Evolutionary conservation across 2,888 invertebrate species (phyloP).

Genomic region (Ochropleura leucogaster): DNA sequence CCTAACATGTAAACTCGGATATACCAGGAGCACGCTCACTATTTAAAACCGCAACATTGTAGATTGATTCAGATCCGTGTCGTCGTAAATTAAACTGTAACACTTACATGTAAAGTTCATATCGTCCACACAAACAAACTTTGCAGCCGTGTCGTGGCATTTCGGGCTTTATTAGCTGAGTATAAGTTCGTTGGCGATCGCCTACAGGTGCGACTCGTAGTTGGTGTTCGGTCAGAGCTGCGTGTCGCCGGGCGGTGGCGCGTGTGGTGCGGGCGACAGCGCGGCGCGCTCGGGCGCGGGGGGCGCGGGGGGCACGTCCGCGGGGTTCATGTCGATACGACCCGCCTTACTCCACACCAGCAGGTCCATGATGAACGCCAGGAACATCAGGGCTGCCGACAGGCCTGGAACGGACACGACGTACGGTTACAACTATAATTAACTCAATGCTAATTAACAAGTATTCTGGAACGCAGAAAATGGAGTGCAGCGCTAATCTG

Average conservation of each 20-base stretch:
- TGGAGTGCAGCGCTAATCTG: too few species aligned
- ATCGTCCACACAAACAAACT: conserved; percentile 3
- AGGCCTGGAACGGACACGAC: conserved; percentile 91
- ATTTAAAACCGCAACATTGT: conserved; percentile 22
- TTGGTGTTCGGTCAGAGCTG: conserved; percentile 80
- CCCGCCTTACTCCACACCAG: conserved; percentile 97
- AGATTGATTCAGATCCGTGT: conserved; percentile 40
- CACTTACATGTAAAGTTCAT: conserved; percentile 27
- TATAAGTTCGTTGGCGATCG: neutral
- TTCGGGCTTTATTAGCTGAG: neutral
- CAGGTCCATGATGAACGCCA: conserved; percentile 97
- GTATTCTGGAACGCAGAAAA: too few species aligned
- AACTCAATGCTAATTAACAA: too few species aligned
- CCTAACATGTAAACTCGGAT: conserved; percentile 11
- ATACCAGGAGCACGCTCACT: conserved; percentile 19
- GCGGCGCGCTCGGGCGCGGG: conserved; percentile 39
- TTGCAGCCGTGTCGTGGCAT: conserved; percentile 1
- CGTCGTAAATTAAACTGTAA: conserved; percentile 30
- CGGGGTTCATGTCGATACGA: conserved; percentile 93
- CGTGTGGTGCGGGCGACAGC: conserved; percentile 33
- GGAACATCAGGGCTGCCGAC: conserved; percentile 95
- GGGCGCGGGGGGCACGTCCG: conserved; percentile 69
- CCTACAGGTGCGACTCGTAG: conserved; percentile 81
- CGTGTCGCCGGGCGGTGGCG: conserved; percentile 72
- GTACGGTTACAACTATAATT: neutral